Percentiles rank a stretch among this genome's conserved stretches.
Conservation (phyloP, 2,113 vertebrate genomes). For the Nibea albiflora region DNA sequence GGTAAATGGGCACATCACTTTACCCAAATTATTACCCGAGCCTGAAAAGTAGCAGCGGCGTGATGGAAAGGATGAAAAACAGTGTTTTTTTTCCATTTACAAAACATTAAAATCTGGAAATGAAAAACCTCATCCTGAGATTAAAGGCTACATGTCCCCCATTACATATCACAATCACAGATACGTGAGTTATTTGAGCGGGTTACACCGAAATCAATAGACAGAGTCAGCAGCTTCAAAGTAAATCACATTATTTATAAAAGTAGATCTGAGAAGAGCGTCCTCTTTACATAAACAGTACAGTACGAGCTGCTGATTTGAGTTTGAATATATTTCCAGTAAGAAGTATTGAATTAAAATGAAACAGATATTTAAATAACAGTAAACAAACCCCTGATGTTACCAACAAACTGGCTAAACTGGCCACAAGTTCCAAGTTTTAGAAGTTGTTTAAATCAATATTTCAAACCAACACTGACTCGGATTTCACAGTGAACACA, state of each 20-base stretch:
- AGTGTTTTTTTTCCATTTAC: neutral
- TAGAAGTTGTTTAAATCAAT: neutral
- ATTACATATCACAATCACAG: neutral
- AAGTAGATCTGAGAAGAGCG: too few relatives aligned
- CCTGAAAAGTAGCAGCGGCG: neutral
- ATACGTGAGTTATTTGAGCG: neutral
- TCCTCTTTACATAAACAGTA: too few relatives aligned
- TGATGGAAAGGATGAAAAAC: neutral
- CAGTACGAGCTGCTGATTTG: too few relatives aligned
- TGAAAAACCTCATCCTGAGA: neutral
- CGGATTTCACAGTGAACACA: neutral
- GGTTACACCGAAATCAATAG: neutral
- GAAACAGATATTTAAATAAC: neutral
- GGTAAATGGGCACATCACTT: constrained; percentile 22
- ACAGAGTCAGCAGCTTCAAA: neutral
- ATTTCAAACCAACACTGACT: neutral
- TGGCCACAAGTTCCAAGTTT: neutral
- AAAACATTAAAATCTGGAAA: neutral
- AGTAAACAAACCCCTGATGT: neutral
- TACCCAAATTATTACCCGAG: neutral
- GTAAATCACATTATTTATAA: neutral
- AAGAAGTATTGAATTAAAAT: neutral
- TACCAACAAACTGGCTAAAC: neutral
- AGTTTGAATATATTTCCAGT: neutral
- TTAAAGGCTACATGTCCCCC: neutral